Conservation (phyloP, 2,797 vertebrate species). For the Siniperca scherzeri region DNA sequence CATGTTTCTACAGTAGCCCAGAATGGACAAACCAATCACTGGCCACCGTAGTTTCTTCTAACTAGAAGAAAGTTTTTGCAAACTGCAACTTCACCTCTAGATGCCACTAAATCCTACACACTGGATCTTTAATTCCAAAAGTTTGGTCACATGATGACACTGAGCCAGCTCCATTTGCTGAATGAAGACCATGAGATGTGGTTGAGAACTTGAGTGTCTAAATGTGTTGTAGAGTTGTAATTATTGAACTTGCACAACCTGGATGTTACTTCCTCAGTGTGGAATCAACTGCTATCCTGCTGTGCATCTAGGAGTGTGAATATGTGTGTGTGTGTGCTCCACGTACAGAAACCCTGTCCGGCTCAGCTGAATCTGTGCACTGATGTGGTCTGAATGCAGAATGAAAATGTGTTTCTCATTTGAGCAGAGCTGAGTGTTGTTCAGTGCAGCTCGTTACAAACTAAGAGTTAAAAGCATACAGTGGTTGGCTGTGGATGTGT, state of each 20-base stretch:
- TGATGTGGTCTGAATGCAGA: slow-evolving; percentile 39
- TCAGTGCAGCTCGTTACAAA: slow-evolving; percentile 14
- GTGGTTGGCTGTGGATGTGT: slow-evolving; percentile 74
- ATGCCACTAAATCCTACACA: no score
- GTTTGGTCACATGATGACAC: no score
- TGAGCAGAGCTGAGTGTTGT: slow-evolving; percentile 12
- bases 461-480: slow-evolving; percentile 64
- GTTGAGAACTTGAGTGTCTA: no score
- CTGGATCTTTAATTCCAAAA: no score
- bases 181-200: no score
- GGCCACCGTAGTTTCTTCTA: no score
- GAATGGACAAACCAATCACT: no score
- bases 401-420: slow-evolving; percentile 51
- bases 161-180: no score
- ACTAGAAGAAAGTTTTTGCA: no score
- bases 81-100: no score
- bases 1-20: no score
- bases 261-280: slow-evolving; percentile 7
- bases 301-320: slow-evolving; percentile 7
- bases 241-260: background rate
- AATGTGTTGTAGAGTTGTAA: background rate
- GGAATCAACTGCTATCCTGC: slow-evolving; percentile 7
- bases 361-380: slow-evolving; percentile 19
- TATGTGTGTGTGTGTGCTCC: background rate
- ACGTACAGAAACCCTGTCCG: background rate